Evolutionary conservation across 2,888 invertebrate species (phyloP).

Genomic region (Hydropsyche betteni): DNA sequence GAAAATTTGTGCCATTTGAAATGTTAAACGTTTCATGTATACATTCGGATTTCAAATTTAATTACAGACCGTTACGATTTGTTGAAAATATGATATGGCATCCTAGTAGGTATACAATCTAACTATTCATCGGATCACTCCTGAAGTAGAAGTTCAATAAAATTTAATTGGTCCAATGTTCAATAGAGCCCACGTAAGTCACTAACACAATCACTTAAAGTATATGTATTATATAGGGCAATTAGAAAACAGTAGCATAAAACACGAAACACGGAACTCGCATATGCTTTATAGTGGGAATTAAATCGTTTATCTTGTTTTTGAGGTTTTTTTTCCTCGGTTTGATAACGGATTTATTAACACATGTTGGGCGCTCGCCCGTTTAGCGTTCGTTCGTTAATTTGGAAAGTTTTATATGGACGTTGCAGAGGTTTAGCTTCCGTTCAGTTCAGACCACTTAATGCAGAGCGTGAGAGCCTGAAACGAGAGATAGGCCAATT

Average conservation of each 20-base stretch:
- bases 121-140: not conserved
- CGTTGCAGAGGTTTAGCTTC: slow-evolving; percentile 21
- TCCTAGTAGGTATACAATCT: not conserved
- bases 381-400: slow-evolving; percentile 46
- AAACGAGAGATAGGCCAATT: not conserved
- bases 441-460: slow-evolving; percentile 16
- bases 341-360: slow-evolving; percentile 42
- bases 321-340: slow-evolving; percentile 25
- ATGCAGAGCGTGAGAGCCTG: slow-evolving; percentile 42
- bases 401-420: slow-evolving; percentile 46
- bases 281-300: slow-evolving; percentile 45
- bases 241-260: slow-evolving; percentile 42
- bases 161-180: slow-evolving; percentile 18
- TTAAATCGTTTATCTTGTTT: slow-evolving; percentile 43
- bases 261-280: slow-evolving; percentile 40
- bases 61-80: not conserved
- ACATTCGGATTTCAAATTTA: too few species aligned
- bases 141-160: not conserved
- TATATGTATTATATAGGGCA: slow-evolving; percentile 35
- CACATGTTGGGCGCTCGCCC: slow-evolving; percentile 42
- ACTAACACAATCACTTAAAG: too few species aligned
- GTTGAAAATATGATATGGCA: not conserved
- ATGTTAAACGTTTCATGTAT: too few species aligned
- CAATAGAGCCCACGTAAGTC: slow-evolving; percentile 11
- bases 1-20: too few species aligned